Percentiles rank a stretch among this genome's conserved stretches.
Evolutionary conservation across 2,888 invertebrate genomes (phyloP).

Genomic region (Teleiodes luculella): DNA sequence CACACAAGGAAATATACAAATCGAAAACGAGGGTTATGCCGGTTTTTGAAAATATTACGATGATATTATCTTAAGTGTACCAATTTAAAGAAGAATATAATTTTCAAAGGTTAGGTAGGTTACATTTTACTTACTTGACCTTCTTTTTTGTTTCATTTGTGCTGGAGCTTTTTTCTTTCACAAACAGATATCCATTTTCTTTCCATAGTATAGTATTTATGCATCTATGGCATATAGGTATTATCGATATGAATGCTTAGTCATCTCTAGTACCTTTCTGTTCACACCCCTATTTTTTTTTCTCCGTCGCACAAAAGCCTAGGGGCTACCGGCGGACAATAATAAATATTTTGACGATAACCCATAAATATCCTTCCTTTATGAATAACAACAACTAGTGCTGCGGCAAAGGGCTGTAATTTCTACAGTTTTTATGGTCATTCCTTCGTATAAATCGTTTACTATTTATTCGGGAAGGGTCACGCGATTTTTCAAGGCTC

Average conservation of each 20-base stretch:
- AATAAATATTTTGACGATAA: constrained; percentile 79
- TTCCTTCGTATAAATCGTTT: constrained; percentile 66
- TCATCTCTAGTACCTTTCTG: constrained; percentile 43
- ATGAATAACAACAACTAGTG: constrained; percentile 73
- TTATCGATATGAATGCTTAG: neutral
- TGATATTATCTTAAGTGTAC: no score
- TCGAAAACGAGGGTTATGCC: no score
- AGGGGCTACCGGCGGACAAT: constrained; percentile 68
- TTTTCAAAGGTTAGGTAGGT: no score
- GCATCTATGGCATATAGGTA: neutral
- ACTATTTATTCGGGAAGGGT: constrained; percentile 62
- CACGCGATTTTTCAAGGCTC: constrained; percentile 49
- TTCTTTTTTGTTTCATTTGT: no score
- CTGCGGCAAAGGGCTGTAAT: constrained; percentile 64
- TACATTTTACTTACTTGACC: no score
- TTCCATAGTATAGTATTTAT: no score
- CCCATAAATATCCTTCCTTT: constrained; percentile 74
- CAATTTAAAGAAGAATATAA: no score
- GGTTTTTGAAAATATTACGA: no score
- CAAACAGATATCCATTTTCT: no score
- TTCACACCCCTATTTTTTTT: constrained; percentile 73
- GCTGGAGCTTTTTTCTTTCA: no score
- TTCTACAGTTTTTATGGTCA: constrained; percentile 66
- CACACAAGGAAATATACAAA: no score
- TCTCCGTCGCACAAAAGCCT: constrained; percentile 69